These are phyloP conservation scores for Sciurus vulgaris DNA, from an alignment of 2,797 vertebrate species.

Conservation along the genomic window DNA sequence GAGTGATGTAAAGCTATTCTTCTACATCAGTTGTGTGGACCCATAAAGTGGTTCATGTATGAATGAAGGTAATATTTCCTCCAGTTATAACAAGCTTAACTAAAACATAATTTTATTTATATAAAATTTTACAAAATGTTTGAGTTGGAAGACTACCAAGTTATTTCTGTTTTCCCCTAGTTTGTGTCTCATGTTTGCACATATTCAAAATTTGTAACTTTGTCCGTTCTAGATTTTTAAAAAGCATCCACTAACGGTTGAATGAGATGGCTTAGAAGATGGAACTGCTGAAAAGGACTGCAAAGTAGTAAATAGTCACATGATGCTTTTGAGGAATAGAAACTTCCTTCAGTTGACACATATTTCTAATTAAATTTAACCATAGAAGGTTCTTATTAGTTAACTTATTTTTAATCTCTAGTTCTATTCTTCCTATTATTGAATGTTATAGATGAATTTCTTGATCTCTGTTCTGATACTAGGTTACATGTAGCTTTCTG, in stretches of 20 bases:
- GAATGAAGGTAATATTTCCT: neutral
- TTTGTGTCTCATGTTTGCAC: neutral
- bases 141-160: neutral
- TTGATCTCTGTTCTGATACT: neutral
- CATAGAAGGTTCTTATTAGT: neutral
- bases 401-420: neutral
- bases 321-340: neutral
- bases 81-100: neutral
- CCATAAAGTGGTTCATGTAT: neutral
- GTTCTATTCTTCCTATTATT: neutral
- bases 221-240: neutral
- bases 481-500: neutral
- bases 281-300: neutral
- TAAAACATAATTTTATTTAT: conserved; percentile 23
- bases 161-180: neutral
- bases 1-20: neutral
- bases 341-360: neutral
- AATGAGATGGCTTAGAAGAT: neutral
- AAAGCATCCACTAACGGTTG: neutral
- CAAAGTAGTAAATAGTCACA: neutral
- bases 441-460: neutral
- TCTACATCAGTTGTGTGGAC: neutral
- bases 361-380: conserved; percentile 35
- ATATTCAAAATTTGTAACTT: neutral
- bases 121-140: conserved; percentile 14